These are phyloP conservation scores for Sphaerophoria rueppellii DNA, from an alignment of 2,888 invertebrate genomes.

Conservation along the genomic window DNA sequence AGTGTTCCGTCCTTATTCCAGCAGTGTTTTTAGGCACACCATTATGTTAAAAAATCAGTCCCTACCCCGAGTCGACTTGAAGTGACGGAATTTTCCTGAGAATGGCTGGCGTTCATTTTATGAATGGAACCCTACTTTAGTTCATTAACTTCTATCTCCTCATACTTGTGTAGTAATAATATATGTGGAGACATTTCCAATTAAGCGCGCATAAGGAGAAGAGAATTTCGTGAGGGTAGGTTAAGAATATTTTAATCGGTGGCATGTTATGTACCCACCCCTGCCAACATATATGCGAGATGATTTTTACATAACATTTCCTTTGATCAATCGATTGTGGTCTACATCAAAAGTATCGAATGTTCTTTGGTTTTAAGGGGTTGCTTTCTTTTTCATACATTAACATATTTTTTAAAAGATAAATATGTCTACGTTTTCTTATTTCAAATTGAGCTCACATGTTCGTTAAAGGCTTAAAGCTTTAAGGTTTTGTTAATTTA, in stretches of 20 bases:
- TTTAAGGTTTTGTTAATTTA: no score
- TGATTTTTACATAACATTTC: background rate
- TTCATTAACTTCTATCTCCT: constrained; percentile 47
- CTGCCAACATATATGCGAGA: background rate
- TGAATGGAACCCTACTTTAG: constrained; percentile 64
- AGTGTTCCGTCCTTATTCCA: constrained; percentile 64
- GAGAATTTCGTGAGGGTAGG: constrained; percentile 15
- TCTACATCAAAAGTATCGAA: constrained; percentile 17
- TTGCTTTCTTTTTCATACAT: background rate
- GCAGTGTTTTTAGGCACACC: constrained; percentile 37
- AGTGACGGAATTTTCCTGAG: constrained; percentile 25
- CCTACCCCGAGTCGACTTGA: background rate
- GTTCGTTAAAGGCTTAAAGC: no score
- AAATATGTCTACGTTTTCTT: no score
- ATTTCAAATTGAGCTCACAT: no score
- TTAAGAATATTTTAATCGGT: background rate
- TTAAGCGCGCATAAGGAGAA: constrained; percentile 1
- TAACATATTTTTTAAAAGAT: no score
- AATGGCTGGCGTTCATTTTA: constrained; percentile 59
- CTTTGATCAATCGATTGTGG: constrained; percentile 34
- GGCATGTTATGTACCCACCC: background rate
- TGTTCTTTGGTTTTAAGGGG: background rate
- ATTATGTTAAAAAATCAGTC: background rate
- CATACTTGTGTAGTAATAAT: background rate
- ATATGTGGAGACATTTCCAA: constrained; percentile 26